Percentiles rank a stretch among this genome's conserved stretches.
Conservation (phyloP, 2,113 vertebrate genomes). For the Triplophysa dalaica region DNA sequence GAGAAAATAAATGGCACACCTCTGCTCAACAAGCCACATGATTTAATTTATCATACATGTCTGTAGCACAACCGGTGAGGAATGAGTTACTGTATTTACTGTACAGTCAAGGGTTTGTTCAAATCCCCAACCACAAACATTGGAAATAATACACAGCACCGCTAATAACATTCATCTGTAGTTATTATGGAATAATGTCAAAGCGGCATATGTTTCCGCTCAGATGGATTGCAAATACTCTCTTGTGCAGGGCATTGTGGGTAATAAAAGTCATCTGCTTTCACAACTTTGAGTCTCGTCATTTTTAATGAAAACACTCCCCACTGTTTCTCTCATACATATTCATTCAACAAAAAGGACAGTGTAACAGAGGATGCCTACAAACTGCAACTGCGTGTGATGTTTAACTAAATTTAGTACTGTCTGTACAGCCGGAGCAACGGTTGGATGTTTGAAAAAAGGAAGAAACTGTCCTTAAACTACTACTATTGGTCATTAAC, state of each 20-base stretch:
- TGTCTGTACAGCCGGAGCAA: conserved; percentile 9
- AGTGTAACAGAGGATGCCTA: neutral
- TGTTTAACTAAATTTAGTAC: conserved; percentile 6
- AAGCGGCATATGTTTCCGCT: neutral
- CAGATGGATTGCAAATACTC: neutral
- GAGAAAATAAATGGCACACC: neutral
- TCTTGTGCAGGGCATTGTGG: neutral
- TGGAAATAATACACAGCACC: neutral
- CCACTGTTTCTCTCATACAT: conserved; percentile 15
- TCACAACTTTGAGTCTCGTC: neutral
- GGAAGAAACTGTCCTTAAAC: neutral
- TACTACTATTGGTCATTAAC: neutral
- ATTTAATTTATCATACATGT: neutral
- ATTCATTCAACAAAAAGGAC: conserved; percentile 10
- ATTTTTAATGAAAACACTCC: conserved; percentile 22
- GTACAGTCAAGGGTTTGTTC: too few species aligned
- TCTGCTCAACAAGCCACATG: neutral
- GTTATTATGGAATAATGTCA: too few species aligned
- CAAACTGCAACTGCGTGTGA: neutral
- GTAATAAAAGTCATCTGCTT: conserved; percentile 12
- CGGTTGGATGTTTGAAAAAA: neutral
- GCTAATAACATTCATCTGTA: neutral
- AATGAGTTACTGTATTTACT: too few species aligned
- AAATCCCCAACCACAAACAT: too few species aligned
- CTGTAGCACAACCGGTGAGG: neutral